phyloP scores from a whole-genome alignment of 2,797 vertebrate genomes.

The Uromys caudimaculatus region DNA sequence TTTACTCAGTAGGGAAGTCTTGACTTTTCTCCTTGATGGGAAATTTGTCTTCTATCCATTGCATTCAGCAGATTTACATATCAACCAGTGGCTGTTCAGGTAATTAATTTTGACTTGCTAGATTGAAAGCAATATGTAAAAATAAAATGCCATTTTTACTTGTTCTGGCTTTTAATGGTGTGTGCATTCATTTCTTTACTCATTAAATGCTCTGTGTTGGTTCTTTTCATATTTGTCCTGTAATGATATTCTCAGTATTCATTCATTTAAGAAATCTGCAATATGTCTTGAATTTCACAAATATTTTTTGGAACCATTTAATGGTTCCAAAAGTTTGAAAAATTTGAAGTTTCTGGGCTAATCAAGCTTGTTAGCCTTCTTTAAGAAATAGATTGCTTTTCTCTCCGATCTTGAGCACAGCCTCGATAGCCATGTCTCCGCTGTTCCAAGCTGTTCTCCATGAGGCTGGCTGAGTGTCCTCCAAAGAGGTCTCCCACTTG shows the following conservation, averaged over 20 bases:
- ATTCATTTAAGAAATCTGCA: constrained; percentile 26
- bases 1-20: neutral
- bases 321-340: neutral
- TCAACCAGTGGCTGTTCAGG: neutral
- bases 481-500: neutral
- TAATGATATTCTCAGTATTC: neutral
- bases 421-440: neutral
- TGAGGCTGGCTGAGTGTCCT: neutral
- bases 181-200: neutral
- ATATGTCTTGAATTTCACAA: constrained; percentile 15
- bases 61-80: neutral
- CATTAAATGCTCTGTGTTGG: neutral
- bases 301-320: neutral
- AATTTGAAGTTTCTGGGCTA: neutral
- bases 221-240: neutral
- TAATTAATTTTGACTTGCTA: constrained; percentile 3
- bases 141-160: neutral
- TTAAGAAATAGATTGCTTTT: constrained; percentile 24
- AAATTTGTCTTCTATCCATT: neutral
- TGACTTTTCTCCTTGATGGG: neutral
- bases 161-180: neutral
- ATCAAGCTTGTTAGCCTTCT: constrained; percentile 8
- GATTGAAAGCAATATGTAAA: neutral
- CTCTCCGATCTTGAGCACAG: neutral
- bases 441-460: neutral